phyloP scores from a whole-genome alignment of 2,113 vertebrate species.

The Mobula birostris region DNA sequence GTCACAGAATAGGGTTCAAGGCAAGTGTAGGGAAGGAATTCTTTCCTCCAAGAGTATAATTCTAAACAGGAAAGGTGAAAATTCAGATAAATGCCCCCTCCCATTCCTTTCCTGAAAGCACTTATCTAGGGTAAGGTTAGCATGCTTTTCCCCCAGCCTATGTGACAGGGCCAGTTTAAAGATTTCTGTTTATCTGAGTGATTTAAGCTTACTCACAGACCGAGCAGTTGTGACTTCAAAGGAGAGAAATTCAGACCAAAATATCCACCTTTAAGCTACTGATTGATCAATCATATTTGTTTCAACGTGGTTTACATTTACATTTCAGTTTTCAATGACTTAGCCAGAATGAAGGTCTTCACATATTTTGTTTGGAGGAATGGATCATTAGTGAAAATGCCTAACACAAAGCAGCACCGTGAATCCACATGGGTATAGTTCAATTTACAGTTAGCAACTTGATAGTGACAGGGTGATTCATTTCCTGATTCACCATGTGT shows the following conservation, averaged over 20 bases:
- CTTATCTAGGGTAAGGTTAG: not conserved
- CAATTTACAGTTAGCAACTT: not conserved
- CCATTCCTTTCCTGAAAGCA: not conserved
- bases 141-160: not conserved
- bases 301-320: not conserved
- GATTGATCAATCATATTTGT: not conserved
- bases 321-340: not conserved
- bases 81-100: not conserved
- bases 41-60: not conserved
- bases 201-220: not conserved
- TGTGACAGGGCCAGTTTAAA: not conserved
- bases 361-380: not conserved
- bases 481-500: not conserved
- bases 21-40: not conserved
- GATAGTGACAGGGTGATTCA: slow-evolving; percentile 1
- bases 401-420: not conserved
- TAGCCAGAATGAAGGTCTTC: not conserved
- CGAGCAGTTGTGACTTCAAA: not conserved
- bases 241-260: not conserved
- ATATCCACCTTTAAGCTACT: not conserved
- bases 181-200: not conserved
- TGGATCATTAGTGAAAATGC: not conserved
- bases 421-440: not conserved
- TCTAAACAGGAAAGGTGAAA: not conserved
- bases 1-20: not conserved